These are phyloP conservation scores for Oopsacas minuta DNA, from an alignment of 37 sponge, comb jelly and placozoan species.

Conservation along the genomic window DNA sequence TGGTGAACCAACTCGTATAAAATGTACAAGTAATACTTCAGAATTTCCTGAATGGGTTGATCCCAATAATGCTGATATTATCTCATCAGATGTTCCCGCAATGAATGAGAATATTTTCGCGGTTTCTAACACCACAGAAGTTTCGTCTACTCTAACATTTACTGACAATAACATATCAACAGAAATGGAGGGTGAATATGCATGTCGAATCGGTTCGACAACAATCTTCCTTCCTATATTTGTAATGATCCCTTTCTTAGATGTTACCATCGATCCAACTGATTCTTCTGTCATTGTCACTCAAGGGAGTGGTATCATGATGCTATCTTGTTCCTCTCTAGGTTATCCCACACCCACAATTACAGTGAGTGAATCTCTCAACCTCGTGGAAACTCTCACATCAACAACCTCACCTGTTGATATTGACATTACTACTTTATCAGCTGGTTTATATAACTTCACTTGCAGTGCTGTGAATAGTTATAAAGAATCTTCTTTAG, in stretches of 20 bases:
- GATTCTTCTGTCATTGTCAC: not conserved
- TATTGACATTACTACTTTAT: not conserved
- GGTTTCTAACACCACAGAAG: not conserved
- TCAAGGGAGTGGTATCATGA: not conserved
- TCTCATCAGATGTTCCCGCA: not conserved
- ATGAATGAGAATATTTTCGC: not conserved
- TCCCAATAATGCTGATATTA: not conserved
- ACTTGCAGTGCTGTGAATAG: not conserved
- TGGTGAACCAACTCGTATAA: not conserved
- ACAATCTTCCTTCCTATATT: not conserved
- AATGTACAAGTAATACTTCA: not conserved
- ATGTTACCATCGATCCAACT: not conserved
- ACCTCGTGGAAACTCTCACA: not conserved
- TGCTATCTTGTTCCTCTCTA: not conserved
- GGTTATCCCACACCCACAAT: not conserved
- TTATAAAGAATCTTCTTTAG: not conserved
- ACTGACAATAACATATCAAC: not conserved
- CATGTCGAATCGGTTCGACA: not conserved
- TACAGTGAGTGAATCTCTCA: not conserved
- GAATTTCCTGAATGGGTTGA: not conserved
- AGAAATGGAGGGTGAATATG: not conserved
- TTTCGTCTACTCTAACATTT: not conserved
- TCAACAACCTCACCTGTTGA: not conserved
- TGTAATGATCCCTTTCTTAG: not conserved
- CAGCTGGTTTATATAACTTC: not conserved